Evolutionary conservation across 2,888 invertebrate genomes (phyloP).

Genomic region (Mayetiola destructor): DNA sequence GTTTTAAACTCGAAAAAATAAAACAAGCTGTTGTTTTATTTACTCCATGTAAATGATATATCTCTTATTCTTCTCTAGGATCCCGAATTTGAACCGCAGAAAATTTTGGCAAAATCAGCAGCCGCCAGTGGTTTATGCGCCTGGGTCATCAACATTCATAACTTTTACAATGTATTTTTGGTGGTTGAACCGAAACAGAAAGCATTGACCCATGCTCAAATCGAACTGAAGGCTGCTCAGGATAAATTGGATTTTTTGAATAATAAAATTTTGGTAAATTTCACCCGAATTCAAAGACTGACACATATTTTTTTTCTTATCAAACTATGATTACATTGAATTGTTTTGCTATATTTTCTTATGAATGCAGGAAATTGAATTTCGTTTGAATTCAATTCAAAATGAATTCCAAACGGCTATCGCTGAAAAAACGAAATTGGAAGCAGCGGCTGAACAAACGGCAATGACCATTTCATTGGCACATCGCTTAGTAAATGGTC

Average conservation of each 20-base stretch:
- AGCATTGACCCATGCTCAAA: constrained; percentile 75
- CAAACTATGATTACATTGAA: neutral
- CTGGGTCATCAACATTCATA: constrained; percentile 87
- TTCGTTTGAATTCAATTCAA: constrained; percentile 57
- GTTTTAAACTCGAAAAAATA: neutral
- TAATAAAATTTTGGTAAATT: constrained; percentile 30
- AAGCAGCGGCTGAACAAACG: constrained; percentile 84
- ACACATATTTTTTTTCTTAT: too few relatives aligned
- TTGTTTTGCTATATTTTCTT: too few relatives aligned
- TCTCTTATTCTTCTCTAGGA: constrained; percentile 28
- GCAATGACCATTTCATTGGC: constrained; percentile 80
- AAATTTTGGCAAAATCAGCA: constrained; percentile 70
- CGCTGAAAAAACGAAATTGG: constrained; percentile 75
- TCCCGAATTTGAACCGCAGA: constrained; percentile 73
- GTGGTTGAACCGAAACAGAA: constrained; percentile 85
- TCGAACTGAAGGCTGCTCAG: constrained; percentile 67
- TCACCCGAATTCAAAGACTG: too few relatives aligned
- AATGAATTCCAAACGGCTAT: constrained; percentile 78
- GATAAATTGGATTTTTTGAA: constrained; percentile 61
- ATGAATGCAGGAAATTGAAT: constrained; percentile 43
- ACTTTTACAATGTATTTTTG: constrained; percentile 78
- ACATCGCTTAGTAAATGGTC: constrained; percentile 79
- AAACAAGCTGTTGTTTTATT: neutral
- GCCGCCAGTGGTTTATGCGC: constrained; percentile 90
- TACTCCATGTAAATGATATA: neutral